A percentile compares a stretch with the other conserved stretches of the same genome.
phyloP scores from a whole-genome alignment of 2,113 vertebrate species.

The Oryzias curvinotus region DNA sequence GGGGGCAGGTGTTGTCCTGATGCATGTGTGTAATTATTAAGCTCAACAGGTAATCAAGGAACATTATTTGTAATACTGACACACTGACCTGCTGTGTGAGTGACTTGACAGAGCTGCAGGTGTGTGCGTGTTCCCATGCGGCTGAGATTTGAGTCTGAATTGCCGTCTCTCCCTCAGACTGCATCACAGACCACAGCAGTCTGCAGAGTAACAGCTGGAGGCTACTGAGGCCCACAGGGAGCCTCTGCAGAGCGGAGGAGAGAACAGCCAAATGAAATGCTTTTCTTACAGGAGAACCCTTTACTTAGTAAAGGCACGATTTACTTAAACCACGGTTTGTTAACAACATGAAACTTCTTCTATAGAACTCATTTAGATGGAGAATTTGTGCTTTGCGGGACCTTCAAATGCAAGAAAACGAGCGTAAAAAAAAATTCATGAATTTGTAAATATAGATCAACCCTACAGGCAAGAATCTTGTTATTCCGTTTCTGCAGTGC shows the following conservation, averaged over 20 bases:
- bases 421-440: too few relatives aligned
- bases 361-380: too few relatives aligned
- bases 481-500: too few relatives aligned
- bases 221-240: constrained; percentile 23
- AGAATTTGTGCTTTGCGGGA: too few relatives aligned
- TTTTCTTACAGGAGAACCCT: neutral
- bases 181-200: neutral
- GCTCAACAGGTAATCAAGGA: constrained; percentile 29
- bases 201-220: constrained; percentile 14
- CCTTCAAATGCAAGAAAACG: too few relatives aligned
- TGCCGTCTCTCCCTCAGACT: neutral
- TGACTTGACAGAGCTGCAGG: neutral
- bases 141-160: constrained; percentile 7
- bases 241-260: neutral
- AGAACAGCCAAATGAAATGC: neutral
- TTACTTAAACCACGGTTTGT: too few relatives aligned
- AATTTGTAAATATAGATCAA: too few relatives aligned
- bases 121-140: neutral
- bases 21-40: constrained; percentile 31
- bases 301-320: too few relatives aligned
- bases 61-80: constrained; percentile 29
- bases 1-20: constrained; percentile 16
- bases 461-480: too few relatives aligned
- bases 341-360: too few relatives aligned
- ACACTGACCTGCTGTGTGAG: constrained; percentile 17